Conservation (phyloP, 1,140 invertebrate genomes). For the Micrasema longulum region DNA sequence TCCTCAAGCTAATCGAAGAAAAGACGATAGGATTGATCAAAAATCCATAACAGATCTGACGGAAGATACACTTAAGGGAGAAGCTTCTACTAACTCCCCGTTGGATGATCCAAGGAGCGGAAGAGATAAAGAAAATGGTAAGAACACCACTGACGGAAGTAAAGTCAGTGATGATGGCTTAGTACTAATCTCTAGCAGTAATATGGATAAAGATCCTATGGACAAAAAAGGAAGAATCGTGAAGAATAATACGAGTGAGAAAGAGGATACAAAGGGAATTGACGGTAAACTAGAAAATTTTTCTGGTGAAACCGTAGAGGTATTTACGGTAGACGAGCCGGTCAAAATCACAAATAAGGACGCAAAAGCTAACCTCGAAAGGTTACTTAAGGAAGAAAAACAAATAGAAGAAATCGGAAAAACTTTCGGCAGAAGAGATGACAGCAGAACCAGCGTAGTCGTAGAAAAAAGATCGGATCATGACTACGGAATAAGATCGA, state of each 20-base stretch:
- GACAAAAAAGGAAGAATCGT: conserved; percentile 50
- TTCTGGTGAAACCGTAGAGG: conserved; percentile 60
- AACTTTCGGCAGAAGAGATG: conserved; percentile 59
- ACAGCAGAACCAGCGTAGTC: conserved; percentile 59
- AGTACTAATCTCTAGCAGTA: conserved; percentile 45
- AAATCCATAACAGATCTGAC: conserved; percentile 33
- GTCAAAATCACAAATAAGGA: conserved; percentile 56
- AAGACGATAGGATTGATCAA: conserved; percentile 34
- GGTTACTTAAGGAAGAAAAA: conserved; percentile 64
- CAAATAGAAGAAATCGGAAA: conserved; percentile 67
- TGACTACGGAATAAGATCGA: conserved; percentile 61
- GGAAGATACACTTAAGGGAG: conserved; percentile 18
- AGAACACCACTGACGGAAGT: conserved; percentile 9
- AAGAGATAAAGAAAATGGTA: conserved; percentile 46
- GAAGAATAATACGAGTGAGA: conserved; percentile 2
- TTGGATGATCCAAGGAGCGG: conserved; percentile 26
- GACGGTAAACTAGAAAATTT: conserved; percentile 65
- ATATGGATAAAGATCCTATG: conserved; percentile 42
- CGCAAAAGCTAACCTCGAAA: conserved; percentile 60
- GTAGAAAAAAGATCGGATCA: conserved; percentile 63
- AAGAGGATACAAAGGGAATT: conserved; percentile 49
- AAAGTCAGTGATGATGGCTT: conserved; percentile 43
- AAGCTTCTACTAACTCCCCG: too few species aligned
- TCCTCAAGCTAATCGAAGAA: conserved; percentile 50
- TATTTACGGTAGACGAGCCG: conserved; percentile 63